Percentiles rank a stretch among this genome's conserved stretches.
phyloP scores from a whole-genome alignment of 2,888 invertebrate genomes.

The Galerucella calmariensis region DNA sequence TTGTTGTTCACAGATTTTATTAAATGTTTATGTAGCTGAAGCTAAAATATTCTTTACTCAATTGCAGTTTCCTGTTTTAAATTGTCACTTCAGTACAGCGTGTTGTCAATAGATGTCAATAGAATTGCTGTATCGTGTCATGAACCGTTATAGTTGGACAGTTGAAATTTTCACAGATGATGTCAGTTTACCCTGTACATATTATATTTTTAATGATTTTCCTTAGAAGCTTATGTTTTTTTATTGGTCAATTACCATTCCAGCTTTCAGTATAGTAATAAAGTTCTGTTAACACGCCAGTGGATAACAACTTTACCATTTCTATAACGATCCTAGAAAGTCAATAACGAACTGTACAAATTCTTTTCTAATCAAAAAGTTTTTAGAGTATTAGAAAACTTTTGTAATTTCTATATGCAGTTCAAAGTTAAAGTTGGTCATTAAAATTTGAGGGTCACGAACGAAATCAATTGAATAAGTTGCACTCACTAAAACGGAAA shows the following conservation, averaged over 20 bases:
- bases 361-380: constrained; percentile 32
- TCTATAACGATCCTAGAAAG: constrained; percentile 7
- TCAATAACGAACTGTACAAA: constrained; percentile 23
- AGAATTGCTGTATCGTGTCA: too few species aligned
- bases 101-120: too few species aligned
- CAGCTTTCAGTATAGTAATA: not conserved
- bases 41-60: too few species aligned
- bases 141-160: too few species aligned
- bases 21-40: too few species aligned
- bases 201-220: not conserved
- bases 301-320: constrained; percentile 28
- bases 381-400: constrained; percentile 21
- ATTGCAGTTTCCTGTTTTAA: too few species aligned
- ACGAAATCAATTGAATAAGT: constrained; percentile 4
- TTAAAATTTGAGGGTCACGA: constrained; percentile 18
- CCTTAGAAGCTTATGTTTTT: not conserved
- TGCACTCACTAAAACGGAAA: not conserved
- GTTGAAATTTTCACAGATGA: too few species aligned
- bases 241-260: not conserved
- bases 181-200: too few species aligned
- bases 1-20: not conserved
- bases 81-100: too few species aligned
- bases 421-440: constrained; percentile 18
- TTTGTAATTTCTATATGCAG: constrained; percentile 33
- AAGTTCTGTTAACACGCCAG: constrained; percentile 19